Percentiles rank a stretch among this genome's conserved stretches.
These are phyloP conservation scores for Autographa pulchrina DNA, from an alignment of 2,888 invertebrate genomes.

Conservation along the genomic window DNA sequence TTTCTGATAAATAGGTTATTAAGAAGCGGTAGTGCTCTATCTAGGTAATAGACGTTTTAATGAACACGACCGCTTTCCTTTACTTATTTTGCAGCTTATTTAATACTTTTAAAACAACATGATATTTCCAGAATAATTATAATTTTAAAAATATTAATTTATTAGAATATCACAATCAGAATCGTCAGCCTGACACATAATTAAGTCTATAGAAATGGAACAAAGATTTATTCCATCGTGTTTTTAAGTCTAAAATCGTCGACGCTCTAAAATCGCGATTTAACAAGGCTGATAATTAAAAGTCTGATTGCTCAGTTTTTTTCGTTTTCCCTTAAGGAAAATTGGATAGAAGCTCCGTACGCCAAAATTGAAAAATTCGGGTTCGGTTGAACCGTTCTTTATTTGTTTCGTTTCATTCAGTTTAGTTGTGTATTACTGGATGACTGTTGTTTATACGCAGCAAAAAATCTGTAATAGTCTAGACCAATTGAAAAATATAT, in stretches of 20 bases:
- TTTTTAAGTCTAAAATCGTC: conserved; percentile 38
- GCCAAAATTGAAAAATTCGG: conserved; percentile 49
- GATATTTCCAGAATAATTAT: neutral
- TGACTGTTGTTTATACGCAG: conserved; percentile 2
- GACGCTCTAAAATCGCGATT: conserved; percentile 53
- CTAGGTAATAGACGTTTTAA: neutral
- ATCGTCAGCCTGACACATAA: conserved; percentile 13
- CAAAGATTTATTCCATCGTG: conserved; percentile 30
- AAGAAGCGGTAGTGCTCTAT: conserved; percentile 15
- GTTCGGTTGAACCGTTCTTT: conserved; percentile 16
- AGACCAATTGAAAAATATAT: neutral
- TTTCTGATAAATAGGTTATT: conserved; percentile 33
- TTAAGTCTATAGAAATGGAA: conserved; percentile 34
- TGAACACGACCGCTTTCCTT: neutral
- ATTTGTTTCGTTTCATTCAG: conserved; percentile 35
- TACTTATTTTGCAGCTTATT: neutral
- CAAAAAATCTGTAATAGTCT: neutral
- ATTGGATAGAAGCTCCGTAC: conserved; percentile 53
- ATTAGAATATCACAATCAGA: neutral
- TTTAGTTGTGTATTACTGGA: too few relatives aligned
- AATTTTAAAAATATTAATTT: neutral
- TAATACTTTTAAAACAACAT: neutral
- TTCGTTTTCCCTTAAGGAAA: conserved; percentile 62
- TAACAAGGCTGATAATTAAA: conserved; percentile 69
- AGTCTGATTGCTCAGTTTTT: conserved; percentile 64